Evolutionary conservation across 1,140 invertebrate species (phyloP).

Genomic region (Diabrotica undecimpunctata): DNA sequence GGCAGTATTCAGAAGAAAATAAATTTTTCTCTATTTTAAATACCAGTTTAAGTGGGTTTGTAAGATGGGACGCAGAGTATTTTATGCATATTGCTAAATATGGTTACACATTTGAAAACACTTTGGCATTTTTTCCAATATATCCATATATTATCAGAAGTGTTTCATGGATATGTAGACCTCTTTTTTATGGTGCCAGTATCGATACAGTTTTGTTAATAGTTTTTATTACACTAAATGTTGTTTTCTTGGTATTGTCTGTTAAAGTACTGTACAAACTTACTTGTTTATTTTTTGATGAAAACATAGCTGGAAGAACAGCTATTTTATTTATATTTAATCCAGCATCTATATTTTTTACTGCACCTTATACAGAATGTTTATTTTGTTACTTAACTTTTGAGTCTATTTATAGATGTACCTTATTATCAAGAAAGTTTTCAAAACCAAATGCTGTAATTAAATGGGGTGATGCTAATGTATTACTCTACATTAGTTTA

Average conservation of each 20-base stretch:
- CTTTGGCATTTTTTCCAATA: constrained; percentile 85
- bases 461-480: constrained; percentile 30
- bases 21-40: background rate
- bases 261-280: constrained; percentile 68
- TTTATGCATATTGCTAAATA: constrained; percentile 88
- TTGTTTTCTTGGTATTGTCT: constrained; percentile 72
- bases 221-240: constrained; percentile 68
- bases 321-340: constrained; percentile 84
- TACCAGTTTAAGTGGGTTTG: constrained; percentile 67
- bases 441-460: constrained; percentile 23
- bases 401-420: constrained; percentile 65
- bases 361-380: constrained; percentile 86
- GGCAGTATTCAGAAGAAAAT: constrained; percentile 18
- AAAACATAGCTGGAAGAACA: constrained; percentile 69
- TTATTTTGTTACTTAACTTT: constrained; percentile 81
- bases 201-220: constrained; percentile 62
- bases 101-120: constrained; percentile 92
- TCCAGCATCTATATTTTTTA: constrained; percentile 92
- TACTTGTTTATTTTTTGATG: constrained; percentile 63
- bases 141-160: constrained; percentile 68
- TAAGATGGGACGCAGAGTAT: constrained; percentile 92
- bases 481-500: constrained; percentile 57
- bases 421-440: constrained; percentile 47
- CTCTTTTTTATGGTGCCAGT: constrained; percentile 50
- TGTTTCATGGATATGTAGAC: constrained; percentile 39